phyloP scores from a whole-genome alignment of 2,888 invertebrate genomes.

The Synanthedon andrenaeformis region DNA sequence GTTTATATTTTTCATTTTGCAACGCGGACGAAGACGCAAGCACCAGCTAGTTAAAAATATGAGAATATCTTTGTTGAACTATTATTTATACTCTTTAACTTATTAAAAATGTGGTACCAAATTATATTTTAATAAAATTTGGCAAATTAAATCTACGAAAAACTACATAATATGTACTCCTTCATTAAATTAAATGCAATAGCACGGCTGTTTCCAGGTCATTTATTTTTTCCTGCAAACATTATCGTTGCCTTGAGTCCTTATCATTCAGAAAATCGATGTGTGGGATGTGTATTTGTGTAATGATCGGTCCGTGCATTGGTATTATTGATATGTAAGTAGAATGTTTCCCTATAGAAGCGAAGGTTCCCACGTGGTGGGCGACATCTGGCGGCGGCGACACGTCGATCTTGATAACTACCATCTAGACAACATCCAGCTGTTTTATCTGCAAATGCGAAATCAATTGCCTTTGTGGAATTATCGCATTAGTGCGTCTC shows the following conservation, averaged over 20 bases:
- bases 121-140: too few relatives aligned
- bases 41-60: too few relatives aligned
- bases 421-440: slow-evolving; percentile 54
- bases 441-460: slow-evolving; percentile 52
- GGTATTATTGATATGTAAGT: background rate
- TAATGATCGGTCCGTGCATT: background rate
- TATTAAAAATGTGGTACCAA: too few relatives aligned
- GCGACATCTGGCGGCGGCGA: slow-evolving; percentile 42
- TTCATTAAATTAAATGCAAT: too few relatives aligned
- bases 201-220: too few relatives aligned
- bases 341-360: background rate
- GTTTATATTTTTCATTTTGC: too few relatives aligned
- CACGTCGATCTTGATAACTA: slow-evolving; percentile 60
- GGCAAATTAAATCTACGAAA: too few relatives aligned
- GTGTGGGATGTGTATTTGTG: background rate
- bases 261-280: slow-evolving; percentile 6
- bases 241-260: background rate
- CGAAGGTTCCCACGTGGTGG: slow-evolving; percentile 43
- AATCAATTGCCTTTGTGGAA: slow-evolving; percentile 60
- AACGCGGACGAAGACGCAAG: too few relatives aligned
- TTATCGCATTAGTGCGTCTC: slow-evolving; percentile 56
- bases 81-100: too few relatives aligned
- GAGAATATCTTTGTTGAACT: too few relatives aligned
- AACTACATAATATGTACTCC: too few relatives aligned
- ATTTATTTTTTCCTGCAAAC: too few relatives aligned